Evolutionary conservation across 2,113 vertebrate species (phyloP), one percentile per base, ranked within the genome.

Genomic region (Ascaphus truei): DNA sequence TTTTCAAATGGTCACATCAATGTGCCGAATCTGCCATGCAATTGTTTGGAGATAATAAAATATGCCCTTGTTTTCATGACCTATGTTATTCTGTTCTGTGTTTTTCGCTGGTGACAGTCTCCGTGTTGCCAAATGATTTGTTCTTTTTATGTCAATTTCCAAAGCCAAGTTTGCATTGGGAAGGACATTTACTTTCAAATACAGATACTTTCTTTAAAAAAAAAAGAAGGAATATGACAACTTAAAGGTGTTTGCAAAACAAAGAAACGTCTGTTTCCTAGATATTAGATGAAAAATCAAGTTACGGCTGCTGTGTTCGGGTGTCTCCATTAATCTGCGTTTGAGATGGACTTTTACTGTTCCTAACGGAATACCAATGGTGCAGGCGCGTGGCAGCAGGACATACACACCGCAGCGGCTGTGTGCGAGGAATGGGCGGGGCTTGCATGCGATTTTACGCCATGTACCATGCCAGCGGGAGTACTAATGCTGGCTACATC

Each of bases 11-110:
- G 73, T 62, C 57, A 37, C 65, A 77, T 37, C 59, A 33, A 29
- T 31, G 30, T 20, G 37, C 34, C 71, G 36, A 20, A 30, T 68
- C 0, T 63, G 25, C n/a, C 60, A 64, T 36, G 71, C 63, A 48
- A 63, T 20, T 3, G 3, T 73, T 76, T 59, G 71, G 71, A 47
- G 53, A 56, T 2, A 73, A 57, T 22, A 71, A 73, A 72, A 57
- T 16, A 51, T 0, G 10, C 34, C 73, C 68, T 48, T 53, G 37
- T 11, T 73, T 73, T 77, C 36, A 50, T 0, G 0, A 48, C 12
- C 22, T 20, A 16, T 22, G 13, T 43, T 25, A 33, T 50, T 34
- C 71, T 20, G 10, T 45, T 74, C 81, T 59, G 11, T 13, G 33
- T 43, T 34, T 30, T 31, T 52, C 3, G 15, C 2, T 0, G n/a